A percentile compares a stretch with the other conserved stretches of the same genome.
Evolutionary conservation across 2,797 vertebrate species (phyloP).

Genomic region (Cynodonichthys magdalenae): DNA sequence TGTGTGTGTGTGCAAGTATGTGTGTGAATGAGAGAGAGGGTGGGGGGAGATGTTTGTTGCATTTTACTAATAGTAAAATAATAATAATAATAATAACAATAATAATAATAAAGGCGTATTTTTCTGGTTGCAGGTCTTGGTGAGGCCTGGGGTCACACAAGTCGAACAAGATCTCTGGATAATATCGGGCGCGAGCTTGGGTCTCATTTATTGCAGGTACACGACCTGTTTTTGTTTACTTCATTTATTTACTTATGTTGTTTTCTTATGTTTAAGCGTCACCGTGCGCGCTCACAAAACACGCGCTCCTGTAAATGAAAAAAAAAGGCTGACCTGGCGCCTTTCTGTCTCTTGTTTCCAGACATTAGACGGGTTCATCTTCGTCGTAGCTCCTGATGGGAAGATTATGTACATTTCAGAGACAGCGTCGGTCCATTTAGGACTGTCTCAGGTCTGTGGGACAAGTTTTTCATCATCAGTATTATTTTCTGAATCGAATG

Average conservation of each 20-base stretch:
- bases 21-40: not conserved
- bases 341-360: constrained; percentile 55
- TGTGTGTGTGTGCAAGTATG: not conserved
- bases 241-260: not conserved
- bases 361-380: constrained; percentile 98
- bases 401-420: constrained; percentile 99
- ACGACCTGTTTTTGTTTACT: not conserved
- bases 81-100: not conserved
- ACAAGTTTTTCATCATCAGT: not conserved
- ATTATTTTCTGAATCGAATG: not conserved
- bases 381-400: constrained; percentile 97
- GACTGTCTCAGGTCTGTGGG: constrained; percentile 88
- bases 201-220: constrained; percentile 80
- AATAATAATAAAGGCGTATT: not conserved
- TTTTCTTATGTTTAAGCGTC: too few species aligned
- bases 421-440: constrained; percentile 96
- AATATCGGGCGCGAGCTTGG: constrained; percentile 92
- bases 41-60: too few species aligned
- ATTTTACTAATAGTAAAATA: not conserved
- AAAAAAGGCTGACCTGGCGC: constrained; percentile 1
- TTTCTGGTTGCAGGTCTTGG: constrained; percentile 83
- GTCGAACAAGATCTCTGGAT: constrained; percentile 89
- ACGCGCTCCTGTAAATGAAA: not conserved
- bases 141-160: constrained; percentile 92
- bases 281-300: not conserved